Base-by-base conservation (phyloP, 2,113 vertebrate species). In the Aptenodytes patagonicus region DNA sequence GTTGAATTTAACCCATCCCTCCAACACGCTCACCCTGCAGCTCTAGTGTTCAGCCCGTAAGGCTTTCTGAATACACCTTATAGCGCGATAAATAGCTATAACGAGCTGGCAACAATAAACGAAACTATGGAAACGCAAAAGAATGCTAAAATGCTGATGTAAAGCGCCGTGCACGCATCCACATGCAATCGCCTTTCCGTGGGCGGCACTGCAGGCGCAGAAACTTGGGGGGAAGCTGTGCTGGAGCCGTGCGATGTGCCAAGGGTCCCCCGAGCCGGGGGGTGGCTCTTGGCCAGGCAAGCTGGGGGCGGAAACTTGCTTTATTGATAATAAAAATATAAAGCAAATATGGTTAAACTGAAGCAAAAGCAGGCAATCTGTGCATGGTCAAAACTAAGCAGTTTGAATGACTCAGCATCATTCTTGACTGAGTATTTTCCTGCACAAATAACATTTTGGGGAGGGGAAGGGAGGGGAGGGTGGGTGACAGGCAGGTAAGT, bases 91-190 rank as follows among this genome's bases (percentile, higher is more conserved):
- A 84, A 40, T 61, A 15, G 3, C 46, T 20, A 9, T 17, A 42
- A 34, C 8, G 71, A 57, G 18, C 42, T 51, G 49, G 42, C 26
- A 36, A 12, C 77, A 42, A 32, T 15, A 42, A 69, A 55, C 20
- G 34, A 31, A 14, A 2, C 31, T 11, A 21, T 4, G 15, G n/a
- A 38, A 52, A 46, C 17, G 10, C 40, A 82, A 8, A 34, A 65
- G 25, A 65, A 58, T 3, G 46, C 44, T 15, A 9, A 51, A 20
- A 18, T 4, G 25, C 20, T 12, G 44, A 9, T 9, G 25, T 18
- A 9, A 25, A 52, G 52, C 2, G 5, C 38, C 1, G 1, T 1
- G 34, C 6, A 1, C 24, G 2, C 0, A 1, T 13, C 28, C 32
- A 4, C 10, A 2, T 6, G 28, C 7, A 1, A 22, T 26, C 65